Base-by-base conservation (phyloP, 1,140 invertebrate genomes). In the Lerema accius region DNA sequence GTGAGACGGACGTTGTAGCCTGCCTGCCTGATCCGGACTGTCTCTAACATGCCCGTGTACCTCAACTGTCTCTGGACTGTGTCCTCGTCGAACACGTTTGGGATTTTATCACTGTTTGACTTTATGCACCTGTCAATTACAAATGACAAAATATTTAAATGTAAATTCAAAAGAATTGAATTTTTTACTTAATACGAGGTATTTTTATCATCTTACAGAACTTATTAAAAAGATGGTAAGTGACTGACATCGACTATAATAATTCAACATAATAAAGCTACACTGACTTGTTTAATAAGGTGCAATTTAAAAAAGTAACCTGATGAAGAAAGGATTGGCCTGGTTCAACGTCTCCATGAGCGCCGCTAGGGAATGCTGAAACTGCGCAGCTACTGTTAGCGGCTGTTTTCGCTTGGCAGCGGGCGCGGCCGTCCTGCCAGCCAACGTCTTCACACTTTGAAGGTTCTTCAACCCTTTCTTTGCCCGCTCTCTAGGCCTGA, bases 41-140 rank as follows among this genome's bases (percentile, higher is more conserved):
- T 99, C 84, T 99, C 98, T 67, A 99, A 81, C 98, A 99, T 99
- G 46, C 98, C 98, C 0, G 98, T 99, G 87, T 99, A 99, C 0
- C 95, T 90, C 23, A 95, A 85, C 63, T 97, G 97, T 43, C 97
- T 92, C 72, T 98, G 95, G n/a, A 99, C 97, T 0, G 98, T 96
- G 60, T 97, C 96, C 70, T 98, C 96, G 84, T 99, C 97, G 91
- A 99, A 99, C 63, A 94, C 94, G 84, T 98, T 98, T 0, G 98
- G 94, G 65, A 96, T 94, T 92, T 98, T 99, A 46, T 97, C 95
- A 49, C 94, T 94, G 86, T 99, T 99, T 19, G 97, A 98, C 86
- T 99, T 99, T 73, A 99, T 99, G 87, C 98, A 99, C 43, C 91
- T 92, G 75, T 42, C 67, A 60, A 69, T 40, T 11, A 46, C 0